Percentiles rank a stretch among this genome's conserved stretches.
Conservation (phyloP, 2,797 vertebrate genomes). For the Masticophis lateralis region DNA sequence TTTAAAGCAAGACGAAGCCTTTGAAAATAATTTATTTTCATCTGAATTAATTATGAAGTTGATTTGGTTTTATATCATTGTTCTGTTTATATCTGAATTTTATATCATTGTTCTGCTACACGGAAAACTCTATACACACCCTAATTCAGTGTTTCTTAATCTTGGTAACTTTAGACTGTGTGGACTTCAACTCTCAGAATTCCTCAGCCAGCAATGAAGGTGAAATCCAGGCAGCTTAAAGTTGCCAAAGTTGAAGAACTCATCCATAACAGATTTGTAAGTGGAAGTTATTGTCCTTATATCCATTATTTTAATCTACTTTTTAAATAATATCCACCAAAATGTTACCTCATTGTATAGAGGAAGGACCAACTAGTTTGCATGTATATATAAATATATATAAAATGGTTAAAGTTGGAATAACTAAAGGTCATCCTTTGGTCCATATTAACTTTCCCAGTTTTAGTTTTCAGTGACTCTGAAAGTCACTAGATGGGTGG, state of each 20-base stretch:
- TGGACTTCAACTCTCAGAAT: too few relatives aligned
- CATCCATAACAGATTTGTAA: background rate
- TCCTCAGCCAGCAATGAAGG: too few relatives aligned
- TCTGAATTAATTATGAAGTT: background rate
- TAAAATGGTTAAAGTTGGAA: background rate
- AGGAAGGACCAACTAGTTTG: background rate
- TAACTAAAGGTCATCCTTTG: background rate
- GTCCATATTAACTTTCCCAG: background rate
- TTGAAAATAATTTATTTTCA: too few relatives aligned
- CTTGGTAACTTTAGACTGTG: too few relatives aligned
- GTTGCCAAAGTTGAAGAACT: too few relatives aligned
- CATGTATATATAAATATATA: background rate
- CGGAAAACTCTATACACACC: background rate
- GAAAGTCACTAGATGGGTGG: too few relatives aligned
- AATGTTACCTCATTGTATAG: background rate
- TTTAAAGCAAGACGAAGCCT: too few relatives aligned
- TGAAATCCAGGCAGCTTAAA: too few relatives aligned
- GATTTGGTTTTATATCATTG: background rate
- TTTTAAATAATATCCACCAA: too few relatives aligned
- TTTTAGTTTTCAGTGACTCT: background rate
- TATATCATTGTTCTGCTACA: background rate
- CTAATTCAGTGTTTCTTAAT: background rate
- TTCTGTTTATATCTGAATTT: background rate
- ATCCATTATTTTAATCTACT: too few relatives aligned
- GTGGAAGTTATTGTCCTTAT: background rate